Evolutionary conservation across 2,113 vertebrate species (phyloP).

Genomic region (Collichthys lucidus): DNA sequence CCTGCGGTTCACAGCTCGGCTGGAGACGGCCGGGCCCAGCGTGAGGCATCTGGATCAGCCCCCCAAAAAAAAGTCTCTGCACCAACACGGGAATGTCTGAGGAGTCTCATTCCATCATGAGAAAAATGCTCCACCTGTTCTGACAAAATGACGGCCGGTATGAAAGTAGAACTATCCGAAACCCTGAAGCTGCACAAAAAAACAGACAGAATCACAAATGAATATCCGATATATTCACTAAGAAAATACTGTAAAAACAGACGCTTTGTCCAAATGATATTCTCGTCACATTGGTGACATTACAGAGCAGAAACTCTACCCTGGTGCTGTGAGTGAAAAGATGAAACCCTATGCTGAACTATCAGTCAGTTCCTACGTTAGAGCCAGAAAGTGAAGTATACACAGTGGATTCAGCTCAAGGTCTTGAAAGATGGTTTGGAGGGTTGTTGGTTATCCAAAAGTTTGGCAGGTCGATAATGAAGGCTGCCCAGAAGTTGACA

Average conservation of each 20-base stretch:
- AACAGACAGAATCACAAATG: neutral
- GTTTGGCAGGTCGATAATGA: neutral
- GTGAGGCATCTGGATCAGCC: slow-evolving; percentile 33
- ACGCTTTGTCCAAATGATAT: neutral
- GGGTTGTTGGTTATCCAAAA: neutral
- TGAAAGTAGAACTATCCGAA: slow-evolving; percentile 6
- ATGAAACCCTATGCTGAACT: too few species aligned
- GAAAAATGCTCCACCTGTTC: slow-evolving; percentile 30
- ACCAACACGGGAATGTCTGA: slow-evolving; percentile 17
- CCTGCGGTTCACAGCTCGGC: slow-evolving; percentile 53
- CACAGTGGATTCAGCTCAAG: neutral
- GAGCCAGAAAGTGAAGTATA: neutral
- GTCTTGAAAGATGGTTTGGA: neutral
- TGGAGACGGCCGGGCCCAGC: slow-evolving; percentile 43
- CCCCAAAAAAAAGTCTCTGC: neutral
- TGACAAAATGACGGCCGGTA: neutral
- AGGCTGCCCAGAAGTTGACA: neutral
- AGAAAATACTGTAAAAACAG: neutral
- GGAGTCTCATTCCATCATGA: slow-evolving; percentile 11
- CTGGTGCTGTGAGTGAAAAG: neutral
- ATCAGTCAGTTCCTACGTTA: neutral
- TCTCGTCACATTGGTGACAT: neutral
- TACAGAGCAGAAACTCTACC: neutral
- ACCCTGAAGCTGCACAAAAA: neutral
- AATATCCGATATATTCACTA: neutral